Base-by-base conservation (phyloP, 2,888 invertebrate species). In the Thera britannica region DNA sequence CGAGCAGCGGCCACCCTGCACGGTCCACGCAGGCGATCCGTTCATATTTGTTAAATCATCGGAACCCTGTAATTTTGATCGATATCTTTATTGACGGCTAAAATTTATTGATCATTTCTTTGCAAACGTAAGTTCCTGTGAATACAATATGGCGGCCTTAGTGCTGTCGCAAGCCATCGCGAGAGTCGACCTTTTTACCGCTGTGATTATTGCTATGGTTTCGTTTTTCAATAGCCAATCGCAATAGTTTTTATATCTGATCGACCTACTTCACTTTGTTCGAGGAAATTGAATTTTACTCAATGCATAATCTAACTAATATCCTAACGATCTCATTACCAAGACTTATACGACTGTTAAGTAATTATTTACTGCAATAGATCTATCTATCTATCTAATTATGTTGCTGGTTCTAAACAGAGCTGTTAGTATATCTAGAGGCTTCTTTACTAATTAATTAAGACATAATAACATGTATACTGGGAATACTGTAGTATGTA, bases 11-110 rank as follows among this genome's bases (percentile, higher is more conserved):
- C 92, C 92, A 90, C 93, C 92, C 89, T 86, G 90, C 73, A 74
- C 72, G 90, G 79, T 77, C 83, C 79, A 81, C 84, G 83, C 86
- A 79, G 86, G 86, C 88, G 88, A 89, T 86, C 88, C 81, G 79
- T 82, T 88, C 90, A 86, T 92, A 92, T 92, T 93, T 93, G 92
- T 92, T 92, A 93, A 92, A 93, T 90, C 92, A 92, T 90, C 91
- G 82, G 86, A 87, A 89, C 91, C 92, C 93, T 92, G 86, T 93
- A 93, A 93, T 93, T 93, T 93, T 93, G 93, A 93, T 93, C 92
- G 90, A 92, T 93, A 93, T 93, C 93, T 93, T 93, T 92, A 93
- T 90, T 90, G 91, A 89, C 86, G 84, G 89, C 83, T 85, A 86
- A 89, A 90, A 92, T 92, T 93, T 93, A 93, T 93, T 91, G 92